Base-by-base conservation (phyloP, 2,888 invertebrate genomes). In the Autographa pulchrina region DNA sequence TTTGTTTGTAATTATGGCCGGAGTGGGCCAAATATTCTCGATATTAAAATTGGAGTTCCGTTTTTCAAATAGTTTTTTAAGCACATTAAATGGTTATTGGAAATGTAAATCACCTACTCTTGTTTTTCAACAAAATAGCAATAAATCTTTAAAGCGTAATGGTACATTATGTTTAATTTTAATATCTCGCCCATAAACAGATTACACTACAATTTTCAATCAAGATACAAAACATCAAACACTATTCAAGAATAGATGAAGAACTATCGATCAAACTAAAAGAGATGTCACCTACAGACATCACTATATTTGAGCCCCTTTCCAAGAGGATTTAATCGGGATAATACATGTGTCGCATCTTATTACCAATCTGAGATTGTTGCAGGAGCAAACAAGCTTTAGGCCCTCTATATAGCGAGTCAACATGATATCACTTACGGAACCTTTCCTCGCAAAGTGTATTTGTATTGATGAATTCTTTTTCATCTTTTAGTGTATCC, bases 321-420 rank as follows among this genome's bases (percentile, higher is more conserved):
- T 91, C 92, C 87, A 85, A 81, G 88, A 92, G 94, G 94, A 92
- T 94, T 92, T 93, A 94, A 93, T 94, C 92, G 90, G 91, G 92
- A 94, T 94, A 94, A 94, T 93, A 94, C 94, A 93, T 93, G 92
- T 94, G 95, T 94, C 95, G 93, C 94, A 94, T 95, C 94, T 93
- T 94, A 94, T 94, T 94, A 95, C 94, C 92, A 92, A 94, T 94
- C 95, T 92, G 88, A 93, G 93, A 93, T 93, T 93, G 92, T 92
- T 92, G 92, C 88, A 85, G 88, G 89, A 91, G 92, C 92, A 95
- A 95, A 95, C 94, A 93, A 89, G 91, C 90, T 90, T 88, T 85
- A 87, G 88, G 89, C 89, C 90, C 87, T 90, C 87, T 87, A 86
- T 88, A 87, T 87, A 82, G 85, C 82, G 89, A 92, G 94, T 93